These are phyloP conservation scores for Phrynocephalus forsythii DNA, from an alignment of 2,797 vertebrate species.

Conservation along the genomic window DNA sequence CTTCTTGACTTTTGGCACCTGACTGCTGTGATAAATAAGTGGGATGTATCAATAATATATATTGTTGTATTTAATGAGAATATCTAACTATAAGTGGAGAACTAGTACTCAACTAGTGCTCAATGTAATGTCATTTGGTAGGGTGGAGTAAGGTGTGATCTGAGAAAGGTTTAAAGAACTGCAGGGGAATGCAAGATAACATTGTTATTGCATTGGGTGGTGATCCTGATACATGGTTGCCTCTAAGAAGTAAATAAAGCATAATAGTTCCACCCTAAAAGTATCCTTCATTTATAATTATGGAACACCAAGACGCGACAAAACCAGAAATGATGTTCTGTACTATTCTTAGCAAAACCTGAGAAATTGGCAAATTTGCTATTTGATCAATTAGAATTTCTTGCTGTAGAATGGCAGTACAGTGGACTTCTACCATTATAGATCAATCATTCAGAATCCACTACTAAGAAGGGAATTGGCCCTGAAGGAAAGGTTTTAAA, in stretches of 20 bases:
- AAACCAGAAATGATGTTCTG: background rate
- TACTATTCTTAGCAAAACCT: background rate
- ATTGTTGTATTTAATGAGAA: no score
- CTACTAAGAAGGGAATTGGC: background rate
- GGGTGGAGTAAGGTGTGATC: no score
- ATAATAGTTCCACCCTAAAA: background rate
- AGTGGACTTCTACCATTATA: background rate
- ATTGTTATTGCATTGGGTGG: background rate
- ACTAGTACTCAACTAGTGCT: no score
- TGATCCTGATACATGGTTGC: background rate
- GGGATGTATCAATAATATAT: no score
- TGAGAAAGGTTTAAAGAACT: background rate
- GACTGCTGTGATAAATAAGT: no score
- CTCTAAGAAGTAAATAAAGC: background rate
- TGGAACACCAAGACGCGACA: background rate
- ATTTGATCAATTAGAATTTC: background rate
- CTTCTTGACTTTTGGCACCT: no score
- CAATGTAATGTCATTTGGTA: no score
- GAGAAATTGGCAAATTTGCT: background rate
- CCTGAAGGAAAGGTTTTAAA: background rate
- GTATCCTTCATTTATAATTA: background rate
- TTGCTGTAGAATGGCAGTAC: no score
- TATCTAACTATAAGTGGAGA: no score
- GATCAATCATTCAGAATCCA: slow-evolving; percentile 1
- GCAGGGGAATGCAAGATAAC: background rate